Base-by-base conservation (phyloP, 2,797 vertebrate genomes). In the Eospalax fontanierii region DNA sequence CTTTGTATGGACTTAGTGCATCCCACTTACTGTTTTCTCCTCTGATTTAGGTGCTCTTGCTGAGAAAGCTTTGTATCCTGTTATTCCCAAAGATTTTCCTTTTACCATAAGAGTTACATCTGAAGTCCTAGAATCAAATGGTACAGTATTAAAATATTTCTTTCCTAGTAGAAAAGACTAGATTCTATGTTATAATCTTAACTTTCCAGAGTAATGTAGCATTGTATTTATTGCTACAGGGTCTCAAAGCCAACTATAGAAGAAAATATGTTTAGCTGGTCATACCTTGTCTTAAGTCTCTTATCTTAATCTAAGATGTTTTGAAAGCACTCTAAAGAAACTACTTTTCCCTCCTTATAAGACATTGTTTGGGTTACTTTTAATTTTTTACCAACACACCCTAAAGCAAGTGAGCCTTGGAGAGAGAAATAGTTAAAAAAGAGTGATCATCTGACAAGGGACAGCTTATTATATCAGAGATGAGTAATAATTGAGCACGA, bases 121-220 rank as follows among this genome's bases (percentile, higher is more conserved):
- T n/a, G 99, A 99, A 98, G 99, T 99, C 91, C 97, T 99, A 28
- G 99, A 99, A 98, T 99, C 99, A 95, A 99, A 99, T 35, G 99
- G 99, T 99, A 98, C 65, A 70, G 16, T 16, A 70, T 73, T 87
- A 15, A 92, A 87, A 40, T 87, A 90, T 91, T 92, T 71, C 75
- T 92, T 40, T 30, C 33, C 18, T 92, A n/a, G 0, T 92, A 30
- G 50, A 87, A 88, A 92, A 87, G 40, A 75, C 3, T 14, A 46
- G 19, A 89, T 61, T 95, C 66, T 33, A 43, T 95, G 9, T 93
- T 84, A 75, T 26, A 83, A 22, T 94, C 76, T 80, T 87, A 84
- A 61, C 14, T 91, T 94, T 75, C 73, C 83, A 65, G 76, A 86
- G 11, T 90, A 81, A 57, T 74, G 8, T 74, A 90, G 87, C 11